Evolutionary conservation across 2,888 invertebrate genomes (phyloP), one percentile per base, ranked within the genome.

Genomic region (Sarcophaga variegata): DNA sequence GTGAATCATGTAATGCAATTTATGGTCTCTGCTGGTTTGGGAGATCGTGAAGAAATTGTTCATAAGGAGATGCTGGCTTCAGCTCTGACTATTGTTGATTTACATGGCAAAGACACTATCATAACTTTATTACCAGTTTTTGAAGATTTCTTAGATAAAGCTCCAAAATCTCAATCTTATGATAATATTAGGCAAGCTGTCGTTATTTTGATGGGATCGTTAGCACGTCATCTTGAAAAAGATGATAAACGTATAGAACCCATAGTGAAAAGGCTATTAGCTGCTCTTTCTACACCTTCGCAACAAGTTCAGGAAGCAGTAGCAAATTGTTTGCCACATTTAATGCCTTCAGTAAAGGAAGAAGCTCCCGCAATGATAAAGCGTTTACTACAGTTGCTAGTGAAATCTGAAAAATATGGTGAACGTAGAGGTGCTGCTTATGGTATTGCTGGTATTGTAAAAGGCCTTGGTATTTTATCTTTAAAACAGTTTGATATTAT

Each of bases 221-320:
- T 99, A 89, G 99, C 99, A n/a, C 95, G 98, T 66, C 99, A 99
- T 95, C 95, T 99, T 90, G 98, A 97, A 90, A 97, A 97, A 88
- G 96, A 96, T 88, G 98, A 99, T 94, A 95, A 96, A 4, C 95
- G 98, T 91, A 97, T 99, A 90, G 97, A 97, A 91, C 98, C 99
- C n/a, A 99, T 99, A 91, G 97, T 99, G 11, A 95, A 96, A 90
- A 95, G 99, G 84, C 94, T 99, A 69, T 96, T 99, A 76, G 96
- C 97, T 75, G 97, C 99, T 0, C 94, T 99, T 5, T 97, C 97
- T 59, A 99, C 99, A 62, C 99, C 99, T 14, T 99, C 99, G 62
- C 99, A 99, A 93, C 97, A 98, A 94, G 98, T 99, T 0, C 99
- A 99, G 95, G 98, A 99, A 94, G 97, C 99, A 0, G 99, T 99